Conservation (phyloP, 2,113 vertebrate species). For the Dissostichus mawsoni region DNA sequence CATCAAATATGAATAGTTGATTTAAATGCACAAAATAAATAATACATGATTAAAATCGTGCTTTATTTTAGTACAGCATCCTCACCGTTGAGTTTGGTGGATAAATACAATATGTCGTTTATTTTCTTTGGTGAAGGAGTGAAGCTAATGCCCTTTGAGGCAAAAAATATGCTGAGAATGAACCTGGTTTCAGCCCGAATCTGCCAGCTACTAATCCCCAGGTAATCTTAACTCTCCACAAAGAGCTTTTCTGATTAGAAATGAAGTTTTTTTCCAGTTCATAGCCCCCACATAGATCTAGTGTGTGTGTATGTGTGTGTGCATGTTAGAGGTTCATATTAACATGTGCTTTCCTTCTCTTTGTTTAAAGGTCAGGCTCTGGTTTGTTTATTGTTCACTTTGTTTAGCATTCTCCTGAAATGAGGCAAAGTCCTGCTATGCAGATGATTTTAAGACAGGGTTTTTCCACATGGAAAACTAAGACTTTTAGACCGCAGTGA, state of each 20-base stretch:
- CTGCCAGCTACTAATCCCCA: slow-evolving; percentile 34
- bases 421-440: neutral
- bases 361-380: slow-evolving; percentile 5
- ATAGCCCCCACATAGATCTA: neutral
- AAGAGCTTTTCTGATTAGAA: slow-evolving; percentile 43
- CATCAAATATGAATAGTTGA: neutral
- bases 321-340: neutral
- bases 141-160: neutral
- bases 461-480: neutral
- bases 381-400: slow-evolving; percentile 34
- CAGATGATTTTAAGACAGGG: neutral
- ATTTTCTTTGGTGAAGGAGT: neutral
- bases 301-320: neutral
- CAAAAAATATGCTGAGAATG: slow-evolving; percentile 28
- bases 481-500: neutral
- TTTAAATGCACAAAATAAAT: neutral
- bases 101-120: neutral
- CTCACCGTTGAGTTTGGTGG: neutral
- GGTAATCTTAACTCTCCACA: slow-evolving; percentile 26
- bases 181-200: slow-evolving; percentile 1
- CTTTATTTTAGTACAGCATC: neutral
- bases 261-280: neutral
- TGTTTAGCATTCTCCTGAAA: slow-evolving; percentile 18
- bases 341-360: neutral
- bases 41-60: neutral